Evolutionary conservation across 1,140 invertebrate genomes (phyloP).

Genomic region (Nymphalis io): DNA sequence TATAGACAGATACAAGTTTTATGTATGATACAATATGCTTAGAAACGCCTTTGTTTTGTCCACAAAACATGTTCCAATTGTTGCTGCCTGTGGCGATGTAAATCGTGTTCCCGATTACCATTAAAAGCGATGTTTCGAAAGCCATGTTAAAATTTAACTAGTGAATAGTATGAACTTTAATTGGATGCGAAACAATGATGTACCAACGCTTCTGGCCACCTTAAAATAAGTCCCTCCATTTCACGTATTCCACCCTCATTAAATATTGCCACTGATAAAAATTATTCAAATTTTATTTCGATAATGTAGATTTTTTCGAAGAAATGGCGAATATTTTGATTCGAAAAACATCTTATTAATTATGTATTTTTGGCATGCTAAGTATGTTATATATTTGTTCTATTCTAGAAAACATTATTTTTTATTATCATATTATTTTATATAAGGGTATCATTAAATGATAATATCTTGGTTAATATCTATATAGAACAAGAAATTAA

Average conservation of each 20-base stretch:
- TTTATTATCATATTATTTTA: too few relatives aligned
- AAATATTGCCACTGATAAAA: too few relatives aligned
- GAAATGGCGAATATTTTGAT: too few relatives aligned
- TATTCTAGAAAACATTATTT: too few relatives aligned
- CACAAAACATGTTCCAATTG: slow-evolving; percentile 52
- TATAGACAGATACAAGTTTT: neutral
- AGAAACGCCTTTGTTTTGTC: slow-evolving; percentile 45
- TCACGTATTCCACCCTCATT: neutral
- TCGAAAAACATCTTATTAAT: too few relatives aligned
- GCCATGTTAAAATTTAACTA: slow-evolving; percentile 47
- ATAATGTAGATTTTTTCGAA: too few relatives aligned
- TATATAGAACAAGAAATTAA: too few relatives aligned
- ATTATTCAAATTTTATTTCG: too few relatives aligned
- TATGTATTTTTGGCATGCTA: too few relatives aligned
- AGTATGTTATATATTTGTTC: too few relatives aligned
- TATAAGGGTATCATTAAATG: too few relatives aligned
- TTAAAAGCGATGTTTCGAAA: slow-evolving; percentile 47
- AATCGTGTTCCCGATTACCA: slow-evolving; percentile 35
- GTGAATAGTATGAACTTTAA: slow-evolving; percentile 53
- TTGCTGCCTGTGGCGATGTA: slow-evolving; percentile 32
- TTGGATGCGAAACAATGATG: slow-evolving; percentile 46
- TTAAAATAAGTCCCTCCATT: neutral
- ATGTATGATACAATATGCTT: slow-evolving; percentile 12
- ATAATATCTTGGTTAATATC: too few relatives aligned
- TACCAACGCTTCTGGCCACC: slow-evolving; percentile 18